phyloP scores from a whole-genome alignment of 2,113 vertebrate genomes.

The Charadrius vociferus region DNA sequence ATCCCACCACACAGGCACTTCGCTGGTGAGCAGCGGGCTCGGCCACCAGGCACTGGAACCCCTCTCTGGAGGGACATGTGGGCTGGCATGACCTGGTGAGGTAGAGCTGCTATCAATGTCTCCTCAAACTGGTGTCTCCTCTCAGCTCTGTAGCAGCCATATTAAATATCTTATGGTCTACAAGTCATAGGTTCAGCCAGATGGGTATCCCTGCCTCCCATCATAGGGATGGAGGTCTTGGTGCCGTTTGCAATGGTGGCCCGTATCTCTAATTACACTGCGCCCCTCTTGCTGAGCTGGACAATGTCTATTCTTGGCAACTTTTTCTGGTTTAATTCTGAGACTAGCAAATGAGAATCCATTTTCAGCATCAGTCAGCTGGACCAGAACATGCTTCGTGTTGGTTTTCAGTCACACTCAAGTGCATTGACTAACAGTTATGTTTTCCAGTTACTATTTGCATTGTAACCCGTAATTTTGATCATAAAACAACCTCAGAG shows the following conservation, averaged over 20 bases:
- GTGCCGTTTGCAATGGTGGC: not conserved
- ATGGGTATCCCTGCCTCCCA: not conserved
- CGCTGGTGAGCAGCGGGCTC: accelerated
- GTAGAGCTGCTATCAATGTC: accelerated
- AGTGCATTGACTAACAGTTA: not conserved
- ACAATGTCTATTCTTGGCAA: not conserved
- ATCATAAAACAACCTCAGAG: not conserved
- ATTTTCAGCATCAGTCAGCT: not conserved
- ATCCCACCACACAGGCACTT: accelerated
- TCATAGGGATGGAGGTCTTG: not conserved
- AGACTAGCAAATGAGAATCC: not conserved
- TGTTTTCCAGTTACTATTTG: not conserved
- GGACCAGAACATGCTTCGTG: not conserved
- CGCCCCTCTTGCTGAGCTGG: not conserved
- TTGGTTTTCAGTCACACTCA: not conserved
- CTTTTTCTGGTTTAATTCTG: not conserved
- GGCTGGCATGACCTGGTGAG: accelerated
- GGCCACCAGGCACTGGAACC: not conserved
- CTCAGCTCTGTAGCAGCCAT: accelerated
- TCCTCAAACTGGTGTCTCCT: not conserved
- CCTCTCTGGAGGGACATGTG: not conserved
- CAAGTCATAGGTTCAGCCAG: not conserved
- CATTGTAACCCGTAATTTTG: not conserved
- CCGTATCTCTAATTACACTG: not conserved
- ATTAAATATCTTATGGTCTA: accelerated